Conservation (phyloP, 2,113 vertebrate genomes). For the Tragelaphus buxtoni region DNA sequence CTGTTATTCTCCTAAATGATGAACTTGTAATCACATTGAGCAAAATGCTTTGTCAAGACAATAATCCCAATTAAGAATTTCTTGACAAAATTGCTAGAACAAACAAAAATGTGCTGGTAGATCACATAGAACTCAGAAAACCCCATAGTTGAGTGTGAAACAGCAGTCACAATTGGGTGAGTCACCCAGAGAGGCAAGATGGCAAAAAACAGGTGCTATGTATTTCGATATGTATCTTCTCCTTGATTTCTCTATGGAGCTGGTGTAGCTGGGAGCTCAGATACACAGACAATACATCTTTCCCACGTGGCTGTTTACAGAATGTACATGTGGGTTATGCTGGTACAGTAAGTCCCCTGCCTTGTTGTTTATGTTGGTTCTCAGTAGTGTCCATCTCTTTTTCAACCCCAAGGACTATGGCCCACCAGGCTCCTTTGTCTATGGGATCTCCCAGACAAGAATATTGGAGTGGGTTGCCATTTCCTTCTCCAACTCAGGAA, state of each 20-base stretch:
- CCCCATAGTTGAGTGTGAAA: not conserved
- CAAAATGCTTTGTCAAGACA: conserved; percentile 21
- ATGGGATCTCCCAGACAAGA: not conserved
- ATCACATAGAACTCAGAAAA: not conserved
- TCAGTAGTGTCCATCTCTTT: not conserved
- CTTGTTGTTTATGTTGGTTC: not conserved
- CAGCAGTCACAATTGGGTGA: not conserved
- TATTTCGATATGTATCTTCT: not conserved
- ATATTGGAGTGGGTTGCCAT: not conserved
- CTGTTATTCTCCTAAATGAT: not conserved
- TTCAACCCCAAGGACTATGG: not conserved
- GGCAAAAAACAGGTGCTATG: not conserved
- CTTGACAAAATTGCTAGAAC: not conserved
- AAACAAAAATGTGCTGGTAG: not conserved
- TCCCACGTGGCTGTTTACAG: not conserved
- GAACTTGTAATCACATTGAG: not conserved
- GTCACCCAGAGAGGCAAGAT: not conserved
- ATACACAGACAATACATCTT: not conserved
- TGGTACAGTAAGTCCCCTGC: not conserved
- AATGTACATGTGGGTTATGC: not conserved
- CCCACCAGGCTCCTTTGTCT: not conserved
- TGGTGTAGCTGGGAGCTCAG: not conserved
- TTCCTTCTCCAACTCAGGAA: not conserved
- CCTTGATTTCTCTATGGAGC: not conserved
- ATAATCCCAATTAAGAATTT: conserved; percentile 24